Conservation (phyloP, 1,140 invertebrate species). For the Zaprionus kolodkinae region DNA sequence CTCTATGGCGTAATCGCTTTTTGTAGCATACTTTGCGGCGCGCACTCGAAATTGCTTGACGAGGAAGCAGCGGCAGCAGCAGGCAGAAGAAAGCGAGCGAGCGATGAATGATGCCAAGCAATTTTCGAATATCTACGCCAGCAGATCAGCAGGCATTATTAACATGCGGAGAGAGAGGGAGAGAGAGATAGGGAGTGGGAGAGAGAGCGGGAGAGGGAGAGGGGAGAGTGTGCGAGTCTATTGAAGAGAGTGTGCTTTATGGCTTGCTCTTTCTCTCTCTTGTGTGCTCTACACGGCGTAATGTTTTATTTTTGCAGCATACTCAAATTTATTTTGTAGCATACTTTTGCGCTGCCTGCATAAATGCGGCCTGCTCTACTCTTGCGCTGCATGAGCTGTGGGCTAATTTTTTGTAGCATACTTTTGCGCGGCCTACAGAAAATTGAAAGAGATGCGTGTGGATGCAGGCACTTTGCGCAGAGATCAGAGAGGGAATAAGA, state of each 20-base stretch:
- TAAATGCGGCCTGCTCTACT: background rate
- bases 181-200: too few species aligned
- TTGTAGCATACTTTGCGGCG: slow-evolving; percentile 36
- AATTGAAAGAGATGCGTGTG: background rate
- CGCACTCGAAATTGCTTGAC: slow-evolving; percentile 20
- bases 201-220: background rate
- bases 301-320: slow-evolving; percentile 30
- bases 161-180: background rate
- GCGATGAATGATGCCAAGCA: background rate
- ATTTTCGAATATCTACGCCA: background rate
- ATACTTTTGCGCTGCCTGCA: slow-evolving; percentile 17
- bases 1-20: slow-evolving; percentile 22
- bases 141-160: background rate
- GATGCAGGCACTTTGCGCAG: background rate
- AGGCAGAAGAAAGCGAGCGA: background rate
- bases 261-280: background rate
- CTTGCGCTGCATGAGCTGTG: background rate
- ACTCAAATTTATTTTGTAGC: slow-evolving; percentile 27
- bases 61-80: background rate
- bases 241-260: background rate
- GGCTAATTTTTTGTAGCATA: slow-evolving; percentile 35
- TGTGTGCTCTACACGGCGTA: background rate
- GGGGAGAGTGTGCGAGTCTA: background rate
- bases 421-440: slow-evolving; percentile 2
- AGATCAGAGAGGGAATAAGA: background rate